Evolutionary conservation across 2,113 vertebrate species (phyloP), one percentile per base, ranked within the genome.

Genomic region (Indicator indicator): DNA sequence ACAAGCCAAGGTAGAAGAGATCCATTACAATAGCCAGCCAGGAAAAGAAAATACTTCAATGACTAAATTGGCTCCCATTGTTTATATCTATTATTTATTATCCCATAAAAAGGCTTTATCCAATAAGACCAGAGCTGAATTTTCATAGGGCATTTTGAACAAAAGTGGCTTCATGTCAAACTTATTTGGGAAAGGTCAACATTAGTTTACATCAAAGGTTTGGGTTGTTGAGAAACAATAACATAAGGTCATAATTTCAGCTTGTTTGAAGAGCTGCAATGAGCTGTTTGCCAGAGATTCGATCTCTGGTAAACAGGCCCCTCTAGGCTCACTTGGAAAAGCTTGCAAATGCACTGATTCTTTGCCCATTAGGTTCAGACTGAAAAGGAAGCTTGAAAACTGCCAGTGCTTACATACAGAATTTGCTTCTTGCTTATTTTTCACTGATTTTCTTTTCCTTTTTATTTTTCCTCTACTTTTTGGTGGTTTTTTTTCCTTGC

Each of bases 191-290:
- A 97, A 95, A 96, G 94, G 88, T 94, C 92, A 97, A 87, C 71
- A 86, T 95, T 95, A 86, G 91, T 97, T 96, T 97, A 88, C 96
- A 95, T 96, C 86, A 95, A 95, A 97, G 83, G 91, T 94, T 94
- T 87, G 86, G 89, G 88, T 88, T 96, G 94, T 96, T 96, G 95
- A 97, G 96, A 97, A 97, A 97, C 94, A 97, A 96, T 95, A 96
- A 92, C 96, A 95, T 95, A 90, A 95, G 93, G 89, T 97, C 94
- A 93, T 96, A 90, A 97, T 97, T 98, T 95, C 91, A 91, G 86
- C 89, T 97, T 98, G 95, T 98, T 97, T 97, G 93, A 97, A 97
- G 96, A 97, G 87, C 92, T 83, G 82, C 74, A 90, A 76, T 65
- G 91, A 96, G 85, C 91, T 96, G 76, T 97, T 97, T 97, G 95